Base-by-base conservation (phyloP, 2,113 vertebrate species). In the Lucifuga dentata region DNA sequence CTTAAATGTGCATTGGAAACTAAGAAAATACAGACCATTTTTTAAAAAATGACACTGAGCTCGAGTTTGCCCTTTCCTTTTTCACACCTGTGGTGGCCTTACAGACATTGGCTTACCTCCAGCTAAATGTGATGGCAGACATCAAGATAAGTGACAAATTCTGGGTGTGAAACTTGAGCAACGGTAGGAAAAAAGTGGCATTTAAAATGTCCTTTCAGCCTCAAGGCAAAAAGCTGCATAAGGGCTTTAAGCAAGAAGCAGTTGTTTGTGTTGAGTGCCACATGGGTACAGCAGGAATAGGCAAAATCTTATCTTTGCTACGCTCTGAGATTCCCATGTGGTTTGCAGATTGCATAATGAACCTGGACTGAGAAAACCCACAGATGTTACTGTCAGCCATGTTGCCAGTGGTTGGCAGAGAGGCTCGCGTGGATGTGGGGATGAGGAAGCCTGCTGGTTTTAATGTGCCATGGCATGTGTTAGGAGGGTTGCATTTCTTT, bases 361-460 rank as follows among this genome's bases (percentile, higher is more conserved):
- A 81, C 57, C 66, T 78, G 73, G 78, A 81, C 53, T 17, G 36
- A 69, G 50, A 76, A 78, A 81, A 65, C 7, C 43, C 76, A 68
- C 87, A 88, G 84, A 86, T 90, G 84, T 84, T 89, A 68, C 84
- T 84, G 83, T 84, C 61, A 72, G 69, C 38, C 35, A 68, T 44
- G 23, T 48, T 86, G 82, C 86, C 86, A 89, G 72, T 36, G 56
- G 83, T 78, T 83, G 78, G 78, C 75, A 78, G 68, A 60, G 26
- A 39, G 35, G 41, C 63, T 48, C 8, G 64, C 38, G 69, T 78
- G 76, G 43, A 48, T 36, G 75, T 76, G 44, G 9, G 60, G 36
- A 51, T 38, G 17, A 78, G 35, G 7, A 13, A 75, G 52, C 48
- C 52, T 43, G 55, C 65, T 72, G 44, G 16, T 68, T 61, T 80